These are phyloP conservation scores for Harpalus rufipes DNA, from an alignment of 2,888 invertebrate species.

Conservation along the genomic window DNA sequence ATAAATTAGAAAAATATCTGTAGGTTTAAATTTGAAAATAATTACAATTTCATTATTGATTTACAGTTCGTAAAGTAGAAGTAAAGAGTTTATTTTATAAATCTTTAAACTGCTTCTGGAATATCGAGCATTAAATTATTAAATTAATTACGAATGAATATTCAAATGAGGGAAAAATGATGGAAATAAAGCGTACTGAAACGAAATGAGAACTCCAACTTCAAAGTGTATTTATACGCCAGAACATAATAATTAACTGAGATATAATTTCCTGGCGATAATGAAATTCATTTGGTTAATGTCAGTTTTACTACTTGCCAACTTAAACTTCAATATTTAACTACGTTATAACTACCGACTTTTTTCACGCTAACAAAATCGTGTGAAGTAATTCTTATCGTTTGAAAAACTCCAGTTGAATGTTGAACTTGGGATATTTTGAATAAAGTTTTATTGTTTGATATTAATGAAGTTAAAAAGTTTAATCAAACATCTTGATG, in stretches of 20 bases:
- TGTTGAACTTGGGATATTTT: constrained; percentile 6
- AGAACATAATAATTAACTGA: constrained; percentile 45
- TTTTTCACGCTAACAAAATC: constrained; percentile 32
- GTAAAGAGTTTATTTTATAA: neutral
- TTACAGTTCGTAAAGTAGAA: neutral
- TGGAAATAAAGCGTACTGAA: constrained; percentile 21
- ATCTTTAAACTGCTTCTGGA: neutral
- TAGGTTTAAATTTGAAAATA: no score
- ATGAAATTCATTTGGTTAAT: constrained; percentile 58
- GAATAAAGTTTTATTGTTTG: constrained; percentile 57
- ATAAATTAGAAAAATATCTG: no score
- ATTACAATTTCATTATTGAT: no score
- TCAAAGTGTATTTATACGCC: constrained; percentile 43
- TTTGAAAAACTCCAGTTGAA: constrained; percentile 2
- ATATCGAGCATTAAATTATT: neutral
- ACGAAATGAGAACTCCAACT: constrained; percentile 21
- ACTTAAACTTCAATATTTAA: constrained; percentile 47
- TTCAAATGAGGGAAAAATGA: constrained; percentile 5
- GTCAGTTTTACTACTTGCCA: constrained; percentile 58
- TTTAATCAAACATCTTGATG: constrained; percentile 48
- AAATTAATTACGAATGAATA: constrained; percentile 14
- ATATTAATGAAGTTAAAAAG: constrained; percentile 59
- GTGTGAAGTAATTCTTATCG: constrained; percentile 51
- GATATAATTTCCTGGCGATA: constrained; percentile 55
- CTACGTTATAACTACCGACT: constrained; percentile 40